Evolutionary conservation across 1,140 invertebrate genomes (phyloP).

Genomic region (Cydia pomonella): DNA sequence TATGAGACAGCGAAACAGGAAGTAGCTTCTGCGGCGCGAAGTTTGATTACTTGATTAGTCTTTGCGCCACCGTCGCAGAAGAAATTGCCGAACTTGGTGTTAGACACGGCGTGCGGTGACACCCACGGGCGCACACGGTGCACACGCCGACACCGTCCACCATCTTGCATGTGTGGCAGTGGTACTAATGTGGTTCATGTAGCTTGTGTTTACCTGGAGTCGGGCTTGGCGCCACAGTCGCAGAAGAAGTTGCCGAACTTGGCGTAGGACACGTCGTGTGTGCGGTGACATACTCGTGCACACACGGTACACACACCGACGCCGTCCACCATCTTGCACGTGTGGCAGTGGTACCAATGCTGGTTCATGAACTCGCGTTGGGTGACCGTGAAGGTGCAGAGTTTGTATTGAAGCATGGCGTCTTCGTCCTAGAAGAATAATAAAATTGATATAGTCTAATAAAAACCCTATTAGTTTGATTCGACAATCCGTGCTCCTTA

Average conservation of each 20-base stretch:
- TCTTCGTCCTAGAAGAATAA: constrained; percentile 89
- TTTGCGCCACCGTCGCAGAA: constrained; percentile 99
- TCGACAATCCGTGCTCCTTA: no score
- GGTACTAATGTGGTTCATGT: constrained; percentile 91
- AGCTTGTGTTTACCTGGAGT: constrained; percentile 75
- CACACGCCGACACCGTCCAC: constrained; percentile 98
- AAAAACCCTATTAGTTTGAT: no score
- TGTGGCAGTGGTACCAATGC: constrained; percentile 98
- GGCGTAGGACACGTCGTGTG: constrained; percentile 98
- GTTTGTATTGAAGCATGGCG: constrained; percentile 92
- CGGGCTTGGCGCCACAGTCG: constrained; percentile 98
- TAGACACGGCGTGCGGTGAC: constrained; percentile 97
- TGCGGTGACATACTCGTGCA: constrained; percentile 97
- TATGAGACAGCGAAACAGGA: no score
- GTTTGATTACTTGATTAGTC: no score
- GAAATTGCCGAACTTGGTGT: constrained; percentile 99
- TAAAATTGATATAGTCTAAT: background rate
- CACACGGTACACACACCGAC: constrained; percentile 99
- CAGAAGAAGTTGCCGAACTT: constrained; percentile 99
- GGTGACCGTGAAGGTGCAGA: constrained; percentile 98
- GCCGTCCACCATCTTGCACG: constrained; percentile 98
- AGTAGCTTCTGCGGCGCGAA: no score
- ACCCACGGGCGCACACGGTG: constrained; percentile 97
- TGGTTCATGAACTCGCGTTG: constrained; percentile 99
- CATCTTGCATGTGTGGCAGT: constrained; percentile 99